These are phyloP conservation scores for Drosophila truncata DNA, from an alignment of 1,140 invertebrate genomes.

Conservation along the genomic window DNA sequence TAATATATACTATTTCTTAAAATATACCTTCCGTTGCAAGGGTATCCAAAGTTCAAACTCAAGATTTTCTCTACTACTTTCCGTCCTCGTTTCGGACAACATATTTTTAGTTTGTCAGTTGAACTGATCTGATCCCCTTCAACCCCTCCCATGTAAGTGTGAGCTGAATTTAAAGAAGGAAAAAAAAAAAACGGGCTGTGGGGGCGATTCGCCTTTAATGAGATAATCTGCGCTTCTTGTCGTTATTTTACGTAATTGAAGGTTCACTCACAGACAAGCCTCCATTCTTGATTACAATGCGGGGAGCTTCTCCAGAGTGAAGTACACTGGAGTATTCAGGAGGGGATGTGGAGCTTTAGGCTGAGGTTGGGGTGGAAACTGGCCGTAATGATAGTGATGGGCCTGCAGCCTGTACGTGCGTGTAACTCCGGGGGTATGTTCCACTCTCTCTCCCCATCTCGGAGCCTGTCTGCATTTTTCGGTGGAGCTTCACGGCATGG, in stretches of 20 bases:
- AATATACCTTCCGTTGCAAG: neutral
- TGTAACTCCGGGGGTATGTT: conserved; percentile 17
- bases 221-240: conserved; percentile 77
- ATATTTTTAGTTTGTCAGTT: conserved; percentile 59
- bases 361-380: conserved; percentile 32
- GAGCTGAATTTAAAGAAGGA: conserved; percentile 75
- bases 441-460: neutral
- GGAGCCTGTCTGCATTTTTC: conserved; percentile 36
- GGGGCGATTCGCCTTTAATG: conserved; percentile 67
- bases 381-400: conserved; percentile 55
- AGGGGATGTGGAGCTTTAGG: neutral
- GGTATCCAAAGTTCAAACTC: neutral
- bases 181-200: neutral
- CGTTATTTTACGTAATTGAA: conserved; percentile 82
- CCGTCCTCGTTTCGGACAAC: neutral
- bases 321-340: conserved; percentile 13
- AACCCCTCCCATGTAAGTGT: conserved; percentile 31
- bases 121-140: conserved; percentile 25
- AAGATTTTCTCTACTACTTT: neutral
- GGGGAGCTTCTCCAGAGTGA: neutral
- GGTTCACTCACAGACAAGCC: conserved; percentile 70
- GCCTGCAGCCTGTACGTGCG: conserved; percentile 46
- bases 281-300: conserved; percentile 23
- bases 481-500: conserved; percentile 54
- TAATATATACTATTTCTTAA: neutral